Percentiles rank a stretch among this genome's conserved stretches.
Conservation (phyloP, 2,113 vertebrate species). For the Pogona vitticeps region DNA sequence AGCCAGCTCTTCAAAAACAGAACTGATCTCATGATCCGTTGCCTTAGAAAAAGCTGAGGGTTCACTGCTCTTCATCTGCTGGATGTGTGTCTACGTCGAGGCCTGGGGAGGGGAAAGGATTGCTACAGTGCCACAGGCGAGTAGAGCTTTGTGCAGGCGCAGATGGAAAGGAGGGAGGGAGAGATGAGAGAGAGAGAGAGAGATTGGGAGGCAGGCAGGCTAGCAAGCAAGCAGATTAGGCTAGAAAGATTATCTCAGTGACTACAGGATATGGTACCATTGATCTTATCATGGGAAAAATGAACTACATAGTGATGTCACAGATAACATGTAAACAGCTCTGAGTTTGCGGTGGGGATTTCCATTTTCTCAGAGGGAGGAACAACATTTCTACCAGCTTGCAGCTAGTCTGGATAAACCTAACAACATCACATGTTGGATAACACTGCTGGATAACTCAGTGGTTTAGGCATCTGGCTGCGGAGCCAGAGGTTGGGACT, state of each 20-base stretch:
- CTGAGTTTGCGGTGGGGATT: no score
- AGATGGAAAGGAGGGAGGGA: neutral
- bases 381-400: no score
- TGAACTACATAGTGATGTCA: neutral
- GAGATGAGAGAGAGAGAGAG: neutral
- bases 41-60: conserved; percentile 39
- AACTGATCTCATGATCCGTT: conserved; percentile 23
- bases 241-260: neutral
- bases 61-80: neutral
- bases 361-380: no score
- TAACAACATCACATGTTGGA: no score
- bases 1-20: conserved; percentile 29
- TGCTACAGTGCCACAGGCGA: conserved; percentile 21
- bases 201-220: neutral
- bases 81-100: neutral
- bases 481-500: no score
- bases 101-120: neutral
- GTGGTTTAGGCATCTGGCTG: no score
- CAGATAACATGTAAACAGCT: no score
- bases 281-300: neutral
- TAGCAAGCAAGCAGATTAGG: no score
- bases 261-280: neutral
- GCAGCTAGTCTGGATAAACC: no score
- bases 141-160: conserved; percentile 25
- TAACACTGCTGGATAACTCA: no score